These are phyloP conservation scores for Thamnophis elegans DNA, from an alignment of 2,797 vertebrate species.

Conservation along the genomic window DNA sequence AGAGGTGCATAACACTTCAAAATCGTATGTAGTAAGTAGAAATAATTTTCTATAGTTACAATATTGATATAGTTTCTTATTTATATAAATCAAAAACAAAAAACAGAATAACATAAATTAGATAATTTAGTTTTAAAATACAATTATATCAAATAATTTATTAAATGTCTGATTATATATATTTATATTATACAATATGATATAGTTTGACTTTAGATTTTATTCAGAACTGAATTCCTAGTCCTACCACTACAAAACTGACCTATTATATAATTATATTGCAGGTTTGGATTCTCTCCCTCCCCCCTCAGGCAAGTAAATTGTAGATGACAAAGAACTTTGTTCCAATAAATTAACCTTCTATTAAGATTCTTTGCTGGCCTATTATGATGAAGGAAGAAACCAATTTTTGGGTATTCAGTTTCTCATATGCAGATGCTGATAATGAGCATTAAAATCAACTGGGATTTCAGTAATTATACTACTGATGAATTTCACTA, in stretches of 20 bases:
- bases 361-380: neutral
- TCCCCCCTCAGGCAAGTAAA: neutral
- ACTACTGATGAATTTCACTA: neutral
- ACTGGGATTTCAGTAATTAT: constrained; percentile 24
- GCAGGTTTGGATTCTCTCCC: neutral
- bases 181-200: neutral
- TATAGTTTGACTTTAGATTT: neutral
- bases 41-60: neutral
- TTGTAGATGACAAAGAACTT: neutral
- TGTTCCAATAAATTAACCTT: neutral
- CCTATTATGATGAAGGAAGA: neutral
- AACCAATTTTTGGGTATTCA: neutral
- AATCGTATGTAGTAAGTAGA: neutral
- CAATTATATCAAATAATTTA: neutral
- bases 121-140: neutral
- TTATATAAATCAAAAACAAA: neutral
- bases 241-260: neutral
- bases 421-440: neutral
- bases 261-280: neutral
- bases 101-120: neutral
- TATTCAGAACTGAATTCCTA: neutral
- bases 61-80: neutral
- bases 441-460: constrained; percentile 1
- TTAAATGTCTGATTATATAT: neutral
- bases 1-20: neutral